phyloP scores from a whole-genome alignment of 92 coral and sea anemone genomes.

The Plumapathes pennacea region DNA sequence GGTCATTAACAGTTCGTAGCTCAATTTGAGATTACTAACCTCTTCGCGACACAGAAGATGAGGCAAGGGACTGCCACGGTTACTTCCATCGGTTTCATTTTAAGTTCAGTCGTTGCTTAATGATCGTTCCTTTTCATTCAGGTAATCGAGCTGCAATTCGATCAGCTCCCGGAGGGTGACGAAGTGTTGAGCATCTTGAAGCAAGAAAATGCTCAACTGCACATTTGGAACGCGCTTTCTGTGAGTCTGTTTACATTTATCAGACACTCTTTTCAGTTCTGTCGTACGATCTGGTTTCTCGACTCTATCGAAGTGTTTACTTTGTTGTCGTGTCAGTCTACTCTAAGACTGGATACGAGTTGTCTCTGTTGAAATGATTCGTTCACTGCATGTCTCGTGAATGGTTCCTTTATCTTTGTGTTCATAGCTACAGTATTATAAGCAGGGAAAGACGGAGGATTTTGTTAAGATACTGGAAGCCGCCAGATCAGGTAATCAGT shows the following conservation, averaged over 20 bases:
- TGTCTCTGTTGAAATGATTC: too few relatives aligned
- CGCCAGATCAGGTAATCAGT: slow-evolving; percentile 90
- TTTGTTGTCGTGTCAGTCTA: too few relatives aligned
- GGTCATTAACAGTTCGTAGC: too few relatives aligned
- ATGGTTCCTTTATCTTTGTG: too few relatives aligned
- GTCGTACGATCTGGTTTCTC: too few relatives aligned
- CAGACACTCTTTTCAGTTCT: too few relatives aligned
- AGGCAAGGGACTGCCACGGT: slow-evolving; percentile 75
- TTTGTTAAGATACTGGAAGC: slow-evolving; percentile 89
- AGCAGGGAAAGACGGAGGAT: slow-evolving; percentile 88
- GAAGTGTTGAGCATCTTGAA: slow-evolving; percentile 87
- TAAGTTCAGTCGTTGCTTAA: neutral
- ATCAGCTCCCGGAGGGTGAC: slow-evolving; percentile 95
- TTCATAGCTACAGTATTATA: slow-evolving; percentile 90
- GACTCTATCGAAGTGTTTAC: too few relatives aligned
- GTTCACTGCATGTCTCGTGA: too few relatives aligned
- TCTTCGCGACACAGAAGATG: slow-evolving; percentile 92
- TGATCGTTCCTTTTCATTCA: slow-evolving; percentile 2
- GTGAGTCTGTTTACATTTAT: slow-evolving; percentile 45
- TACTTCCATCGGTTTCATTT: neutral
- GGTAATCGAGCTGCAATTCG: slow-evolving; percentile 99
- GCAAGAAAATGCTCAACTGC: slow-evolving; percentile 97
- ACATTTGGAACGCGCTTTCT: slow-evolving; percentile 94
- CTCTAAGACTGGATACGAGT: too few relatives aligned
- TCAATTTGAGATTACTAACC: too few relatives aligned